Evolutionary conservation across 2,797 vertebrate species (phyloP).

Genomic region (Chlorospingus flavigularis): DNA sequence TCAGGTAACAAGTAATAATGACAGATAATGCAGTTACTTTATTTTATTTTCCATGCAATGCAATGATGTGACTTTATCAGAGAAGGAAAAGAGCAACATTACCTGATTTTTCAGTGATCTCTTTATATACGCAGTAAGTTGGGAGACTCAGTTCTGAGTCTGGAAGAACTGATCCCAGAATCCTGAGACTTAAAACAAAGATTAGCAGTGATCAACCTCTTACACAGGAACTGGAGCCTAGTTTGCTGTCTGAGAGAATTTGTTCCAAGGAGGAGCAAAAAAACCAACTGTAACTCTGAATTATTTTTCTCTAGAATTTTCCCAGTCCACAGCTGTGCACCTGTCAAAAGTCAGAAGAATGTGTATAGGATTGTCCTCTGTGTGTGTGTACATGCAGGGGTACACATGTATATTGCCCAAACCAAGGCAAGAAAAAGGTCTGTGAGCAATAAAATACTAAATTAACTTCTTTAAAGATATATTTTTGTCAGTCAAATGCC

Average conservation of each 20-base stretch:
- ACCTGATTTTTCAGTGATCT: not conserved
- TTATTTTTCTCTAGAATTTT: not conserved
- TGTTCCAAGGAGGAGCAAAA: not conserved
- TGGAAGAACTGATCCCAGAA: not conserved
- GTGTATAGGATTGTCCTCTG: fast-evolving
- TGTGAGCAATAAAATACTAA: not conserved
- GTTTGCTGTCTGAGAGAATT: not conserved
- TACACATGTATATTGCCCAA: not conserved
- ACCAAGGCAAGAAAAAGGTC: not conserved
- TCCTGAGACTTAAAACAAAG: not conserved
- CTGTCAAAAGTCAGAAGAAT: not conserved
- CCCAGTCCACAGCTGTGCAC: not conserved
- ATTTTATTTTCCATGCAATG: slow-evolving; percentile 10
- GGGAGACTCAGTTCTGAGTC: not conserved
- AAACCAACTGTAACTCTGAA: not conserved
- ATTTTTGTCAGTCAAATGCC: not conserved
- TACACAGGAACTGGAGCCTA: not conserved
- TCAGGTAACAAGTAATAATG: slow-evolving; percentile 53
- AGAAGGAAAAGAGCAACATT: not conserved
- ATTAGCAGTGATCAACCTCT: not conserved
- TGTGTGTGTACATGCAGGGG: fast-evolving
- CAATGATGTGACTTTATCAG: not conserved
- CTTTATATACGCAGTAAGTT: not conserved
- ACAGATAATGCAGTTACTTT: slow-evolving; percentile 14
- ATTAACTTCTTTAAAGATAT: not conserved